phyloP scores from a whole-genome alignment of 2,888 invertebrate species.

The Acleris holmiana region DNA sequence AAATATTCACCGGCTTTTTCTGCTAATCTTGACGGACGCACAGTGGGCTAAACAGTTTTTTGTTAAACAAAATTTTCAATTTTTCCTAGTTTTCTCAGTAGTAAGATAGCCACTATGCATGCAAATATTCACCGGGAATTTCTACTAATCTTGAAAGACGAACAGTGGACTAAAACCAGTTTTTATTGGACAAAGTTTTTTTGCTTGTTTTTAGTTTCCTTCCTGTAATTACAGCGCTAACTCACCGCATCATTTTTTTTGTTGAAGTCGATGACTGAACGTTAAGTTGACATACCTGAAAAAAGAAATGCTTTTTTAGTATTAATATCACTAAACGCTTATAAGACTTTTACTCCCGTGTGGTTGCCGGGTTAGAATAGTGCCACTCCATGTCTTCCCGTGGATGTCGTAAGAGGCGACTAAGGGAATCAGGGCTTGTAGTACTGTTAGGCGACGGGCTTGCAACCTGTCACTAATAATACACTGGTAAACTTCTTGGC shows the following conservation, averaged over 20 bases:
- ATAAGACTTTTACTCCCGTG: no score
- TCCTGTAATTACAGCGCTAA: neutral
- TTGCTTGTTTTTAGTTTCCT: no score
- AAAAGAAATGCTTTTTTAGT: neutral
- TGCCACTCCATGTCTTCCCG: no score
- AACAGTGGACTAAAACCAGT: neutral
- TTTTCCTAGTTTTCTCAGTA: no score
- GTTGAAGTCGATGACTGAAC: neutral
- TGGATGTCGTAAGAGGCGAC: no score
- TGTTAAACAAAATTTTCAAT: neutral
- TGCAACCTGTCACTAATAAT: no score
- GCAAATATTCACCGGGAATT: no score
- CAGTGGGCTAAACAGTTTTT: neutral
- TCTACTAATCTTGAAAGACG: neutral
- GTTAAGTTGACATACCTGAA: constrained; percentile 17
- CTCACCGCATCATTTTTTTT: neutral
- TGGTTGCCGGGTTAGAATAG: no score
- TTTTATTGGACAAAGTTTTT: neutral
- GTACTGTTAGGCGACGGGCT: no score
- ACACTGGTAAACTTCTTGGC: no score
- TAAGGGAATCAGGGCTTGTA: no score
- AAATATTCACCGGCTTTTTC: constrained; percentile 33
- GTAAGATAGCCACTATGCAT: no score
- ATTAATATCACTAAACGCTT: neutral
- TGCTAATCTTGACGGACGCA: constrained; percentile 8